Conservation (phyloP, 2,797 vertebrate genomes). For the Lindbergichthys nudifrons region DNA sequence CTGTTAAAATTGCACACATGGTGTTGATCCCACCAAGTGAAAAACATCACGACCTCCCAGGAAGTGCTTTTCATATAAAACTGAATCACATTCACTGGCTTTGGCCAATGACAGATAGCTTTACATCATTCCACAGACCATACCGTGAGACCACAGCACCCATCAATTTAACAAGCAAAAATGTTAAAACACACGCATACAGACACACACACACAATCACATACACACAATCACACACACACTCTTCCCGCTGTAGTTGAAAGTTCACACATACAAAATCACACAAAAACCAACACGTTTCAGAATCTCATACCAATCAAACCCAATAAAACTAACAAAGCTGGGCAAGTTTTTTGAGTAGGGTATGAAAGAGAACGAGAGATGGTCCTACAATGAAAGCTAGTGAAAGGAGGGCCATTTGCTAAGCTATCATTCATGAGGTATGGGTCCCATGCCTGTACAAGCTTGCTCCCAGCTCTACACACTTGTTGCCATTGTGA, state of each 20-base stretch:
- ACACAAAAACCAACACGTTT: constrained; percentile 81
- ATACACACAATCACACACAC: constrained; percentile 43
- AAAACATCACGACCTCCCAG: constrained; percentile 79
- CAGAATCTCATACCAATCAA: constrained; percentile 81
- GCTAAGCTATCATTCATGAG: constrained; percentile 89
- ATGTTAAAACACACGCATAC: constrained; percentile 54
- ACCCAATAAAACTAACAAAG: constrained; percentile 85
- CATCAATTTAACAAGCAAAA: constrained; percentile 80
- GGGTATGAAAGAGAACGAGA: constrained; percentile 81
- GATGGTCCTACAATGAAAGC: constrained; percentile 82
- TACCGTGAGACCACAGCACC: constrained; percentile 78
- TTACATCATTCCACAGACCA: constrained; percentile 75
- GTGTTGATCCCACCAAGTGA: constrained; percentile 73
- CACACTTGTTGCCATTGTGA: constrained; percentile 90
- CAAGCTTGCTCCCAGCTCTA: constrained; percentile 89
- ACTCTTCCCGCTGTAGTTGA: constrained; percentile 31
- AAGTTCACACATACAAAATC: constrained; percentile 76
- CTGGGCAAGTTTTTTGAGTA: constrained; percentile 79
- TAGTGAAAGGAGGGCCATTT: constrained; percentile 85
- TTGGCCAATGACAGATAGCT: constrained; percentile 78
- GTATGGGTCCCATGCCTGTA: constrained; percentile 85
- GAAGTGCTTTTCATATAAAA: constrained; percentile 76
- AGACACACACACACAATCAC: constrained; percentile 29
- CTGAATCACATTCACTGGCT: constrained; percentile 75
- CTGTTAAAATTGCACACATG: constrained; percentile 72